phyloP scores from a whole-genome alignment of 2,113 vertebrate species.

The Gambusia affinis region DNA sequence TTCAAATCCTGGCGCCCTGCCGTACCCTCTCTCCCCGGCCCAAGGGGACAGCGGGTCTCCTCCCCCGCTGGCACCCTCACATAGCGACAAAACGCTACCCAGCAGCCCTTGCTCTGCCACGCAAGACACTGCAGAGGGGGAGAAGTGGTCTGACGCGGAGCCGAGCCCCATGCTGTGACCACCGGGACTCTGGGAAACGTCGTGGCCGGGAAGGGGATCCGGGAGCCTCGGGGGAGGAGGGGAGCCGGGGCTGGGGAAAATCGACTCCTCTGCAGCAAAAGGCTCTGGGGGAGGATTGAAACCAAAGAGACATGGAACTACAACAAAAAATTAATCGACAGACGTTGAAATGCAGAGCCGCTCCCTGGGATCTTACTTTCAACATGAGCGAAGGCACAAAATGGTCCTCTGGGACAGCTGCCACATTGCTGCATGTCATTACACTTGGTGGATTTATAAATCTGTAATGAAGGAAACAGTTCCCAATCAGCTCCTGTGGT shows the following conservation, averaged over 20 bases:
- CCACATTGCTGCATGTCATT: constrained; percentile 98
- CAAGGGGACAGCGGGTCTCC: constrained; percentile 81
- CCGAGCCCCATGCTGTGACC: constrained; percentile 58
- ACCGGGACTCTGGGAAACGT: constrained; percentile 46
- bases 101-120: constrained; percentile 80
- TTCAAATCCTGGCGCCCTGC: constrained; percentile 95
- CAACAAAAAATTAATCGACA: too few relatives aligned
- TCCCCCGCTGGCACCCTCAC: constrained; percentile 74
- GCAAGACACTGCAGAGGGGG: constrained; percentile 81
- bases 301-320: neutral
- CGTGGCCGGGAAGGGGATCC: constrained; percentile 70
- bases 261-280: constrained; percentile 82
- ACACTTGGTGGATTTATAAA: constrained; percentile 98
- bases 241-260: constrained; percentile 86
- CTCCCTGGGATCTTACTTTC: constrained; percentile 85
- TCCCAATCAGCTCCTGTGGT: neutral
- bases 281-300: constrained; percentile 77
- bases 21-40: constrained; percentile 86
- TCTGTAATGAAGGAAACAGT: constrained; percentile 74
- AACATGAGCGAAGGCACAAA: constrained; percentile 97
- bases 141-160: constrained; percentile 68
- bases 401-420: constrained; percentile 97
- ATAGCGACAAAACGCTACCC: constrained; percentile 74
- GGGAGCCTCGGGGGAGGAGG: constrained; percentile 80
- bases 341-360: neutral